Evolutionary conservation across 1,140 invertebrate genomes (phyloP), one percentile per base, ranked within the genome.

Genomic region (Drosophila punjabiensis): DNA sequence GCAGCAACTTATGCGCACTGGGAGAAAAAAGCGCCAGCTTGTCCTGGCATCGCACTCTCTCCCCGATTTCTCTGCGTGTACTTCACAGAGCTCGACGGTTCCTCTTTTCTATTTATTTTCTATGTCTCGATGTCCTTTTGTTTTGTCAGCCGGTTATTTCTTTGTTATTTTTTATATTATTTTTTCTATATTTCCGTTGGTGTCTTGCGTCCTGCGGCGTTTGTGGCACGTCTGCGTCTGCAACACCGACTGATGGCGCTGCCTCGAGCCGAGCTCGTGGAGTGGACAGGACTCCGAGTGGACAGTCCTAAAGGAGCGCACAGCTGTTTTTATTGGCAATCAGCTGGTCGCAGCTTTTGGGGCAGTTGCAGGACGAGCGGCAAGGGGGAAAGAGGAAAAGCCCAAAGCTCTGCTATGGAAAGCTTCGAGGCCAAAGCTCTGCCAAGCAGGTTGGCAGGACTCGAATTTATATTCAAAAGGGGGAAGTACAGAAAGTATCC

Each of bases 171-270:
- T 66, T 13, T 63, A 1, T 18, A n/a, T n/a, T 20, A 8, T 14
- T 37, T 13, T 37, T n/a, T 7, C 37, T 8, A 11, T 30, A 13
- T 33, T 28, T 58, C 45, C 39, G 70, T 55, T 47, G 69, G 62
- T 16, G 47, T 75, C 55, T 47, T 79, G 69, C 20, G 47, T 75
- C 45, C 55, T 59, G 56, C 32, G 74, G 55, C 65, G 80, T 74
- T 88, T 91, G 88, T 91, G 71, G 73, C 88, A 76, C 88, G 76
- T 82, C 65, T 76, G 85, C 70, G 81, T 82, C 65, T 84, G 87
- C 76, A 91, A 88, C 83, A 84, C 79, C 84, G 84, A 91, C 88
- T 91, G 84, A 88, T 43, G 35, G 35, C 35, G 35, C 55, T 58
- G 55, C 55, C 14, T 11, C 14, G 35, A 18, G 14, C 2, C 35